Evolutionary conservation across 1,140 invertebrate genomes (phyloP).

Genomic region (Trigoniulus corallinus): DNA sequence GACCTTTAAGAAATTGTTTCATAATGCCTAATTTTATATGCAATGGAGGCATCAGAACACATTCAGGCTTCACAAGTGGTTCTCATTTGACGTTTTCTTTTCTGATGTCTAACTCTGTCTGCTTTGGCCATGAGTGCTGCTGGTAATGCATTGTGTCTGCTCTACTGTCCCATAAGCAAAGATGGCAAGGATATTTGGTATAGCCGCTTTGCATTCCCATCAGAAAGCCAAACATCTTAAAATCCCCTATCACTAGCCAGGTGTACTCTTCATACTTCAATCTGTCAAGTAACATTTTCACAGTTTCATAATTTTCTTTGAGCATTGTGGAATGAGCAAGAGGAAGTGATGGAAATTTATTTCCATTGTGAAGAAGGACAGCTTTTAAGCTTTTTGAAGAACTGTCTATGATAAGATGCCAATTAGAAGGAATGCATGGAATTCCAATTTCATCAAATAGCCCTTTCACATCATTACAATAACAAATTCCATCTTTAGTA

Average conservation of each 20-base stretch:
- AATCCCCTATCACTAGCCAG: constrained; percentile 21
- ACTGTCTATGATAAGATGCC: too few species aligned
- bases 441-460: too few species aligned
- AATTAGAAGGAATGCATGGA: too few species aligned
- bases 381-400: too few species aligned
- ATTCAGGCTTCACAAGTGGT: constrained; percentile 16
- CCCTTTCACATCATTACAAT: too few species aligned
- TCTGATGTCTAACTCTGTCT: constrained; percentile 17
- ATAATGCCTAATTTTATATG: constrained; percentile 14
- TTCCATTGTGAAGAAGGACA: too few species aligned
- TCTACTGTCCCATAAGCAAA: constrained; percentile 29
- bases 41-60: constrained; percentile 10
- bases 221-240: constrained; percentile 1
- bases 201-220: constrained; percentile 25
- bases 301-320: too few species aligned
- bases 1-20: constrained; percentile 17
- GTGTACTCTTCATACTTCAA: constrained; percentile 20
- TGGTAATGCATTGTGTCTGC: constrained; percentile 19
- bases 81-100: constrained; percentile 20
- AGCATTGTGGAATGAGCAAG: constrained; percentile 19
- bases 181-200: constrained; percentile 26
- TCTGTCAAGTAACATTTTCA: constrained; percentile 18
- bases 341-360: constrained; percentile 20
- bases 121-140: constrained; percentile 17
- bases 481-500: too few species aligned